Percentiles rank a stretch among this genome's conserved stretches.
These are phyloP conservation scores for Drosophila orosa DNA, from an alignment of 1,140 invertebrate genomes.

Conservation along the genomic window DNA sequence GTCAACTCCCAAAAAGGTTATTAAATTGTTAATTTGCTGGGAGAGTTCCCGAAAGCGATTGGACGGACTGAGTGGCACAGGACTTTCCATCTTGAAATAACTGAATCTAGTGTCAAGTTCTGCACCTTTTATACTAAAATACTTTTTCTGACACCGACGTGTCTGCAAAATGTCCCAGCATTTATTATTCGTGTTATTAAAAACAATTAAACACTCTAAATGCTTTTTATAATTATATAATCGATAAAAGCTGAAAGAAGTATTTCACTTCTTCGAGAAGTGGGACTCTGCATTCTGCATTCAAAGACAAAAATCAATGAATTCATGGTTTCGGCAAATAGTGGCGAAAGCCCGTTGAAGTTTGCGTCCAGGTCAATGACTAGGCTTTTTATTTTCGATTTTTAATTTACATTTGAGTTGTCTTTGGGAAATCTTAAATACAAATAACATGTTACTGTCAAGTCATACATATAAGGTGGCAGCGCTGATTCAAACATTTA, in stretches of 20 bases:
- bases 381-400: not conserved
- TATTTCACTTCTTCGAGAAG: too few relatives aligned
- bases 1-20: slow-evolving; percentile 44
- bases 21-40: slow-evolving; percentile 31
- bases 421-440: too few relatives aligned
- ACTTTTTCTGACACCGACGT: not conserved
- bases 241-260: not conserved
- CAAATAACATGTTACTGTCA: too few relatives aligned
- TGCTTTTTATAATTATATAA: not conserved
- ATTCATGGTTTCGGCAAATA: slow-evolving; percentile 41
- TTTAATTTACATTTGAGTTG: not conserved
- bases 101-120: not conserved
- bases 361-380: slow-evolving; percentile 30
- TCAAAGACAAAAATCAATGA: slow-evolving; percentile 60
- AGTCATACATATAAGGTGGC: not conserved
- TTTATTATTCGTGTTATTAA: slow-evolving; percentile 34
- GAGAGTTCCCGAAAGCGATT: slow-evolving; percentile 31
- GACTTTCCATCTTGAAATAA: slow-evolving; percentile 3
- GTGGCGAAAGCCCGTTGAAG: slow-evolving; percentile 24
- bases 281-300: too few relatives aligned
- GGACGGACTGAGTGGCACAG: slow-evolving; percentile 5
- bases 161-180: slow-evolving; percentile 3
- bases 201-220: not conserved
- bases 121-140: slow-evolving; percentile 14
- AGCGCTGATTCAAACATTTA: too few relatives aligned